These are phyloP conservation scores for Forbesichthys agassizii DNA, from an alignment of 2,113 vertebrate species.

Conservation along the genomic window DNA sequence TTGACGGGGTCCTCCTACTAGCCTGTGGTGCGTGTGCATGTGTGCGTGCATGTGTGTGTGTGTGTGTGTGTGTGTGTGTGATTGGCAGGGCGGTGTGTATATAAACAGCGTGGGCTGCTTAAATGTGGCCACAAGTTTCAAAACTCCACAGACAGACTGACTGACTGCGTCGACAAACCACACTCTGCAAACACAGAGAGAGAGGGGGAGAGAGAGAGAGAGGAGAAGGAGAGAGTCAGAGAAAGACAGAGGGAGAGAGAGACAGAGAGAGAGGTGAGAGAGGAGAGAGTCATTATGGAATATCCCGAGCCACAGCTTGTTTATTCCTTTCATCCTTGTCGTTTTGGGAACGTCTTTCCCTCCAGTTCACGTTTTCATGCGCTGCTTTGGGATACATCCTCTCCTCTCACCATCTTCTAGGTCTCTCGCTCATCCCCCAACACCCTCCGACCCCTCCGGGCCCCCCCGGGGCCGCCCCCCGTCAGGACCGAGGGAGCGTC, in stretches of 20 bases:
- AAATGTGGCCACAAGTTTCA: neutral
- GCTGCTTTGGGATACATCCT: neutral
- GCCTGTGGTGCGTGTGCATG: neutral
- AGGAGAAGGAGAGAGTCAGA: neutral
- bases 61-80: neutral
- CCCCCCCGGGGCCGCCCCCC: too few relatives aligned
- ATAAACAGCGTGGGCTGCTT: neutral
- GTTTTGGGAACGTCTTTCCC: neutral
- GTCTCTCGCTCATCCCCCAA: neutral
- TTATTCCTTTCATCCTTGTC: neutral
- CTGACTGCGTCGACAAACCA: neutral
- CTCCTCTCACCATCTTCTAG: neutral
- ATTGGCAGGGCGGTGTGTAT: neutral
- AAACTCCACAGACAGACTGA: neutral
- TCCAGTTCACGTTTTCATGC: neutral
- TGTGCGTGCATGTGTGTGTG: neutral
- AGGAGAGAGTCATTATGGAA: neutral
- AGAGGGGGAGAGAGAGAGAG: neutral
- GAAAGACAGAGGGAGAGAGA: neutral
- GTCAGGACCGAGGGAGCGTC: too few relatives aligned
- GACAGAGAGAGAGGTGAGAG: too few relatives aligned
- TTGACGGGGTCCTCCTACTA: neutral
- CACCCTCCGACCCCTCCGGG: too few relatives aligned
- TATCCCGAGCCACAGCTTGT: neutral
- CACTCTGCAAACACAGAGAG: neutral